Evolutionary conservation across 2,113 vertebrate genomes (phyloP).

Genomic region (Nesogale talazaci): DNA sequence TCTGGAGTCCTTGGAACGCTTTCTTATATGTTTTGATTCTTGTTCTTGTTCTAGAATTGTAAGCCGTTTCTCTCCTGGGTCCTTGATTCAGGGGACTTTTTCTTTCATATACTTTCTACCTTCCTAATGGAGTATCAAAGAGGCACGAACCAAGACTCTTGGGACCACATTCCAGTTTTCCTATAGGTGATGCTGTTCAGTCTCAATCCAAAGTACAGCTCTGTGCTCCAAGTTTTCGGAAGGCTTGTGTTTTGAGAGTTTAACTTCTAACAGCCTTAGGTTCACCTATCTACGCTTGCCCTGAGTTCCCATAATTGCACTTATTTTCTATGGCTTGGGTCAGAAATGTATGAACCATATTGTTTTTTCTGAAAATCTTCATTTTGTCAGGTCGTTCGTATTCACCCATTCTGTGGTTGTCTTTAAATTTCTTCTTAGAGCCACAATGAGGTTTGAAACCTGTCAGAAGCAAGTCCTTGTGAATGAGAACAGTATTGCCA

Average conservation of each 20-base stretch:
- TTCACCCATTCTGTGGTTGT: not conserved
- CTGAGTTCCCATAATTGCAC: slow-evolving; percentile 44
- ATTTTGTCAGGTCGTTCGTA: not conserved
- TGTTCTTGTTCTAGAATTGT: not conserved
- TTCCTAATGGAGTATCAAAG: slow-evolving; percentile 12
- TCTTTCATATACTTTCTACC: not conserved
- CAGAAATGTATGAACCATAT: slow-evolving; percentile 18
- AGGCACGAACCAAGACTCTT: not conserved
- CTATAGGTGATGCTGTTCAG: not conserved
- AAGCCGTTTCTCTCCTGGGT: not conserved
- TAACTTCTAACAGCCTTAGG: slow-evolving; percentile 21
- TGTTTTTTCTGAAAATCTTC: slow-evolving; percentile 9
- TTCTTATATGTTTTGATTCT: not conserved
- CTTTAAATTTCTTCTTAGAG: slow-evolving; percentile 23
- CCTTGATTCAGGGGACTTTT: not conserved
- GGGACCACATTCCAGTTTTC: slow-evolving; percentile 6
- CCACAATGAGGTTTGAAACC: not conserved
- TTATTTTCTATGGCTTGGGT: not conserved
- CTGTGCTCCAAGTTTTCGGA: not conserved
- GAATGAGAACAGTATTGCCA: not conserved
- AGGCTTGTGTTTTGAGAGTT: not conserved
- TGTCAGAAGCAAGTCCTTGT: not conserved
- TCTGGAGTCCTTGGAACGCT: slow-evolving; percentile 8
- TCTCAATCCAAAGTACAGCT: slow-evolving; percentile 32
- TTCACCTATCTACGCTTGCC: slow-evolving; percentile 7